Conservation (phyloP, 2,888 invertebrate species). For the Lasioglossum zephyrum region DNA sequence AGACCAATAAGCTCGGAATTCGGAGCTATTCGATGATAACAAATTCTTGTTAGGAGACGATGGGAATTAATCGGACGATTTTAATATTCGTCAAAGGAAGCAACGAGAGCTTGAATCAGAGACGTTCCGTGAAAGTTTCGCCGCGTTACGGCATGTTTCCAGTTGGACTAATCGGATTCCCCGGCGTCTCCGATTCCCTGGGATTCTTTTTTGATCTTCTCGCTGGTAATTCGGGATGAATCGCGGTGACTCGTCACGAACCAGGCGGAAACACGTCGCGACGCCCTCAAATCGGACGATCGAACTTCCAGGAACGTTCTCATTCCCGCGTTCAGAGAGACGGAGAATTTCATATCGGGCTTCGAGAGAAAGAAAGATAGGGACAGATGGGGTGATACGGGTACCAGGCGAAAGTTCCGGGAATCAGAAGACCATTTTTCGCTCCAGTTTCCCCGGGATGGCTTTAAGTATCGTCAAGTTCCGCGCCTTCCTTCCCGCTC, state of each 20-base stretch:
- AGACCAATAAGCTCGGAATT: not conserved
- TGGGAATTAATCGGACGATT: not conserved
- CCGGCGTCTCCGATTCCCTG: conserved; percentile 8
- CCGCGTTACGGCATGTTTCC: not conserved
- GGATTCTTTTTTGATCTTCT: conserved; percentile 7
- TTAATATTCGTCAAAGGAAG: conserved; percentile 22
- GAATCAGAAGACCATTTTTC: conserved; percentile 52
- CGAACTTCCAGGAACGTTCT: not conserved
- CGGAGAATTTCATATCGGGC: conserved; percentile 30
- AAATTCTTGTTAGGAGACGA: not conserved
- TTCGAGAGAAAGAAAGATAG: not conserved
- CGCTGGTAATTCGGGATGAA: conserved; percentile 32
- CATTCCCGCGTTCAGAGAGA: not conserved
- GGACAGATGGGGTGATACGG: not conserved
- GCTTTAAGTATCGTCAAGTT: conserved; percentile 47
- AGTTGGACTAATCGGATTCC: conserved; percentile 25
- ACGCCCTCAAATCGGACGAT: not conserved
- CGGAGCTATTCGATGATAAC: not conserved
- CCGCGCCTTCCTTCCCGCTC: conserved; percentile 34
- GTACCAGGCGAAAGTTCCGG: conserved; percentile 29
- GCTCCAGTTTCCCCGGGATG: conserved; percentile 51
- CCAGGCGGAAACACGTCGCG: conserved; percentile 8
- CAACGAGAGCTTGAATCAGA: not conserved
- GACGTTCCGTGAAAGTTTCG: not conserved
- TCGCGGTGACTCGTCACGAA: conserved; percentile 22